Evolutionary conservation across 23 tunicate genomes (phyloP).

Genomic region (Trididemnum miniatum): DNA sequence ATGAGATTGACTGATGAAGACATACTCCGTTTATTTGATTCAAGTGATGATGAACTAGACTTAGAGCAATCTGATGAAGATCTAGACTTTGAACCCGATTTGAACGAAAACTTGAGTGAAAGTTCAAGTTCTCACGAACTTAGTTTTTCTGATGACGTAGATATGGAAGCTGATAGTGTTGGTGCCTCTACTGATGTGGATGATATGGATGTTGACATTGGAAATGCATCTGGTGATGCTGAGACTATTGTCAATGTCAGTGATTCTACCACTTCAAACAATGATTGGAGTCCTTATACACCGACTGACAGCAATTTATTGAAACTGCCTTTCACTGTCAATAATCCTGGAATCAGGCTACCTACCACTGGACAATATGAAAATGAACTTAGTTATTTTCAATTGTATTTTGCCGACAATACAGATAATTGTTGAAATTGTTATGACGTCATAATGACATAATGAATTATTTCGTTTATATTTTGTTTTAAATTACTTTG

Average conservation of each 20-base stretch:
- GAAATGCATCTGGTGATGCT: constrained; percentile 23
- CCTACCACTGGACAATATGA: constrained; percentile 42
- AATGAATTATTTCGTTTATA: too few species aligned
- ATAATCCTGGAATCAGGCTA: constrained; percentile 39
- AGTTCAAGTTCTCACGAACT: constrained; percentile 32
- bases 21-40: constrained; percentile 12
- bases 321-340: constrained; percentile 36
- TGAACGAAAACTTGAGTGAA: constrained; percentile 21
- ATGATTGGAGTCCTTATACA: constrained; percentile 26
- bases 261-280: constrained; percentile 24
- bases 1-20: constrained; percentile 11
- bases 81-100: constrained; percentile 26
- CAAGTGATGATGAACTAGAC: constrained; percentile 32
- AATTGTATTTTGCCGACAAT: constrained; percentile 34
- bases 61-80: constrained; percentile 9
- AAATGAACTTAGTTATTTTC: constrained; percentile 36
- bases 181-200: constrained; percentile 2
- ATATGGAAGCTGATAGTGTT: constrained; percentile 34
- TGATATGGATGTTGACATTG: constrained; percentile 19
- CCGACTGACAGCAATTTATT: constrained; percentile 30
- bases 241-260: constrained; percentile 14
- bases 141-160: constrained; percentile 18
- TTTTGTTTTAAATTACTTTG: too few species aligned
- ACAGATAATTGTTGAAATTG: too few species aligned
- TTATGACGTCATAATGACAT: too few species aligned